phyloP scores from a whole-genome alignment of 2,113 vertebrate species.

The Poicephalus gulielmi region DNA sequence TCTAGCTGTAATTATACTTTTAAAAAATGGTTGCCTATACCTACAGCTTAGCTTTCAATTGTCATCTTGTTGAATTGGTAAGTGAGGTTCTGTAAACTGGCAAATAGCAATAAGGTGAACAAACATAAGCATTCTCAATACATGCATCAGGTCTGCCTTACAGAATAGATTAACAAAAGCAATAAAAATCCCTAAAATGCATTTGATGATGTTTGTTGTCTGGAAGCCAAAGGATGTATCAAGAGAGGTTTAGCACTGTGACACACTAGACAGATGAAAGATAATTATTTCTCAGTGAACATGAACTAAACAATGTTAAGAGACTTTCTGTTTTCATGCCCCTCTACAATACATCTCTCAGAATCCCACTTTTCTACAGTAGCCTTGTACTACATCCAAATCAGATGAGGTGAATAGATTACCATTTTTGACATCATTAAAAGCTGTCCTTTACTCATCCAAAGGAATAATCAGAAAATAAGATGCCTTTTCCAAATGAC shows the following conservation, averaged over 20 bases:
- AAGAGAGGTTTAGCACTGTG: neutral
- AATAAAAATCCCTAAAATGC: neutral
- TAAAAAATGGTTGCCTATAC: neutral
- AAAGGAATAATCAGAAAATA: neutral
- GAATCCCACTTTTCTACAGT: neutral
- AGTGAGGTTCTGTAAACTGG: neutral
- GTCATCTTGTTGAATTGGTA: neutral
- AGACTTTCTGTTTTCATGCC: neutral
- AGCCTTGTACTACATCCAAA: neutral
- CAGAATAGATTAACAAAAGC: neutral
- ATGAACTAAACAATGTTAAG: neutral
- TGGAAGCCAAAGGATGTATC: neutral
- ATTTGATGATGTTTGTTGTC: neutral
- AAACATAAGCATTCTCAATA: neutral
- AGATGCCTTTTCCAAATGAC: neutral
- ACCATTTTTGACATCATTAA: neutral
- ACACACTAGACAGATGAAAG: neutral
- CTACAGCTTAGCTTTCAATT: neutral
- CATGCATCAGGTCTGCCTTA: neutral
- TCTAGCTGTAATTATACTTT: neutral
- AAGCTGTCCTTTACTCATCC: neutral
- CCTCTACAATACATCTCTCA: neutral
- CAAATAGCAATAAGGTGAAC: neutral
- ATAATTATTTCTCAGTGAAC: neutral
- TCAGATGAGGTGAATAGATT: neutral